phyloP scores from a whole-genome alignment of 2,113 vertebrate species.

The Porphyrio hochstetteri region DNA sequence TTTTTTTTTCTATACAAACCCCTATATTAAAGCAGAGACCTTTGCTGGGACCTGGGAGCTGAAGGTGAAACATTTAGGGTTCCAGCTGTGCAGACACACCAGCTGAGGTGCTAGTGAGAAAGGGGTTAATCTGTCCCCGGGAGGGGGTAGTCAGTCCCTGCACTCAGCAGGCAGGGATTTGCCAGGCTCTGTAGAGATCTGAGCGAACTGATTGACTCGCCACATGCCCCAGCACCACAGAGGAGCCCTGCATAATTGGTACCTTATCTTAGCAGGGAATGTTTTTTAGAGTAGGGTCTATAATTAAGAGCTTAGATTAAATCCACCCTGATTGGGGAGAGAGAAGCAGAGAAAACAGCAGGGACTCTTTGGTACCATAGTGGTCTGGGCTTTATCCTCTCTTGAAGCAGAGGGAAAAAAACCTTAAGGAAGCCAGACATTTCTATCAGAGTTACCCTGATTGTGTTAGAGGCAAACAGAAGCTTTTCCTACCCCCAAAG shows the following conservation, averaged over 20 bases:
- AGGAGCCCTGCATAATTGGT: not conserved
- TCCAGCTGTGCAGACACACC: not conserved
- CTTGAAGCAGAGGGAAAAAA: not conserved
- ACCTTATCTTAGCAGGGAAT: not conserved
- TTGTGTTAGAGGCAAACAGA: slow-evolving; percentile 9
- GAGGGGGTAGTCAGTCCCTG: not conserved
- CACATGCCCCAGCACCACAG: not conserved
- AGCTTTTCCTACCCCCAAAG: not conserved
- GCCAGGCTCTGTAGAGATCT: not conserved
- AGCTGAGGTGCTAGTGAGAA: not conserved
- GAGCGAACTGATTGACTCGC: slow-evolving; percentile 25
- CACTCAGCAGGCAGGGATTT: not conserved
- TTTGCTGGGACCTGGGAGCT: not conserved
- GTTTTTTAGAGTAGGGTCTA: not conserved
- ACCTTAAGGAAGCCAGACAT: not conserved
- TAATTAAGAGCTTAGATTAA: slow-evolving; percentile 45
- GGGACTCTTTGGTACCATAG: not conserved
- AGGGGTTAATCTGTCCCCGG: not conserved
- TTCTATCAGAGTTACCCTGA: not conserved
- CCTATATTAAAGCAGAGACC: not conserved
- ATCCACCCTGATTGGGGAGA: not conserved
- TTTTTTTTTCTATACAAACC: not conserved
- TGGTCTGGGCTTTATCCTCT: not conserved
- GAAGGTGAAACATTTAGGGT: not conserved
- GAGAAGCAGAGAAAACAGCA: not conserved